Evolutionary conservation across 2,888 invertebrate species (phyloP), one percentile per base, ranked within the genome.

Genomic region (Agriopis aurantiaria): DNA sequence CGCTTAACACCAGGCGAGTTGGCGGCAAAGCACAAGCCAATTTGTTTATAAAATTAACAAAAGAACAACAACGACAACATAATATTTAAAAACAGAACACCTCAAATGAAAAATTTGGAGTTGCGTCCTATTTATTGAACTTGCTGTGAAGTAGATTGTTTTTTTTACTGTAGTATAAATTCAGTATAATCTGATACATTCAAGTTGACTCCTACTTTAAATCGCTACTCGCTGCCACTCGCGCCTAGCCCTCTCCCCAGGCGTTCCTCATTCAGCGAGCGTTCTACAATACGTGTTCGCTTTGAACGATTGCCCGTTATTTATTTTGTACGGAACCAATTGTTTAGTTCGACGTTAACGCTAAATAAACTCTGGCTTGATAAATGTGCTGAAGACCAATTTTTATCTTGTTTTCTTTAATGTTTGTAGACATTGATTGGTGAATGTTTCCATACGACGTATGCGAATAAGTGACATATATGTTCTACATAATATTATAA

Each of bases 291-390:
- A 76, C 75, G 76, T 76, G 74, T 71, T 60, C 73, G 73, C 78
- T 81, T 80, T 85, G 86, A 86, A 78, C 79, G 83, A 87, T 85
- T 71, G 78, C 75, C 76, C 53, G 78, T 83, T 83, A 84, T 87
- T 88, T 87, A 81, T 87, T 84, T 80, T 80, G 82, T 79, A 72
- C 80, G 78, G 78, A 84, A 82, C 82, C 87, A 85, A 86, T 88
- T 87, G 86, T 84, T 82, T 75, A 75, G 72, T 71, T 66, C 65
- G 71, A 74, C 70, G 73, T 73, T 74, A 67, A 74, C 75, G 77
- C 68, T 75, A 70, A 77, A 77, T 77, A 74, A 72, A 75, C 71
- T 71, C 62, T 48, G 49, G 9, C 51, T 56, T 73, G 71, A 73
- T 75, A 75, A 74, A 77, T 75, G 75, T 72, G 66, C 72, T 69